phyloP scores from a whole-genome alignment of 2,113 vertebrate genomes.

The Macrotus californicus region DNA sequence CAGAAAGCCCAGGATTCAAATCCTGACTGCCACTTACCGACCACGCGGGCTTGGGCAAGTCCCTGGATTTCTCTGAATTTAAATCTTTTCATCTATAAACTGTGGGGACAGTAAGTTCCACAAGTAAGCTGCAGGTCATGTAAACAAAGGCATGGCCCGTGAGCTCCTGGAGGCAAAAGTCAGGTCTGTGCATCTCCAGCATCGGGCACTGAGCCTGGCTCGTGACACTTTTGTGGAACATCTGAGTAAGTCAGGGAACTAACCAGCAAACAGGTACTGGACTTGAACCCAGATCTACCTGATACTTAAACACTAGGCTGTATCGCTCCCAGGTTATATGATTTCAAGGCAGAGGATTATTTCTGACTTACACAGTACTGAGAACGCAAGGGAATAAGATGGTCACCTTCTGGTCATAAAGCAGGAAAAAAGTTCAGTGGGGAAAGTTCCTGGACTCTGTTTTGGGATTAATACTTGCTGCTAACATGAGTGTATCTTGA shows the following conservation, averaged over 20 bases:
- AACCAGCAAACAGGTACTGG: neutral
- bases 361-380: neutral
- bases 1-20: neutral
- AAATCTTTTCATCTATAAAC: neutral
- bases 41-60: neutral
- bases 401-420: neutral
- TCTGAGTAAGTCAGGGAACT: neutral
- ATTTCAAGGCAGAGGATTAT: neutral
- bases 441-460: neutral
- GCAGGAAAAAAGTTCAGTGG: neutral
- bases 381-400: neutral
- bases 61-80: conserved; percentile 7
- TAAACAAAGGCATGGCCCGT: neutral
- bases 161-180: neutral
- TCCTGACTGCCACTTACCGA: neutral
- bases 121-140: neutral
- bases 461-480: neutral
- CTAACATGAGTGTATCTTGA: neutral
- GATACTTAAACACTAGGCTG: neutral
- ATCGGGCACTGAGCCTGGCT: neutral
- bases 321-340: neutral
- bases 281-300: neutral
- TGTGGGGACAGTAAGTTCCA: neutral
- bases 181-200: neutral
- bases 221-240: neutral